Evolutionary conservation across 2,113 vertebrate genomes (phyloP), one percentile per base, ranked within the genome.

Genomic region (Silurus asotus): DNA sequence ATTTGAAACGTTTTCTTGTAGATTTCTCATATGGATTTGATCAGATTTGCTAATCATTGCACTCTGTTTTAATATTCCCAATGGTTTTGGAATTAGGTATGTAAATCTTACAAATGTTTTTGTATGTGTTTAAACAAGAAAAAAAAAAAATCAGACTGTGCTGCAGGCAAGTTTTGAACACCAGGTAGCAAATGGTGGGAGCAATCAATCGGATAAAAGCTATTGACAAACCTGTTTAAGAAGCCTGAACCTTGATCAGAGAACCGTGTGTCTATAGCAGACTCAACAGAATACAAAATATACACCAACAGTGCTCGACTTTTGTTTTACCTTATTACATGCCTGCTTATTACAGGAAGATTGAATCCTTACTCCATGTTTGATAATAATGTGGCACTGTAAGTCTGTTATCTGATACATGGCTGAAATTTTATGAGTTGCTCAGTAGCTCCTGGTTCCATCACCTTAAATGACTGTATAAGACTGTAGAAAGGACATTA

Each of bases 141-240:
- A 28, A 17, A 37, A 51, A 2, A 19, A 28, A 6, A 56, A 69
- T 28, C 19, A 56, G 28, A 11, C 20, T 58, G 19, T 64, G n/a
- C 15, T 45, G 48, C 65, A 25, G 15, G 11, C 10, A n/a, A 62
- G 62, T 37, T 45, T 25, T 55, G 28, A 79, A n/a, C 62, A 58
- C 90, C 93, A 93, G 94, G 55, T 61, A 53, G 67, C 56, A 72
- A 80, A 94, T 92, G 93, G 91, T 93, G 93, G 94, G 92, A 93
- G 96, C 96, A 96, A 97, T 96, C 96, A 96, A 94, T 95, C 89
- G 94, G 94, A 94, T 94, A 93, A 92, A 93, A 94, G 94, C 94
- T 96, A 96, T 94, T 94, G 95, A 97, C 95, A 95, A 95, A 95
- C 86, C 91, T 92, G 92, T 96, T 96, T 95, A 96, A 95, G 81